These are phyloP conservation scores for Myotis vivesi DNA, from an alignment of 2,797 vertebrate species.

Conservation along the genomic window DNA sequence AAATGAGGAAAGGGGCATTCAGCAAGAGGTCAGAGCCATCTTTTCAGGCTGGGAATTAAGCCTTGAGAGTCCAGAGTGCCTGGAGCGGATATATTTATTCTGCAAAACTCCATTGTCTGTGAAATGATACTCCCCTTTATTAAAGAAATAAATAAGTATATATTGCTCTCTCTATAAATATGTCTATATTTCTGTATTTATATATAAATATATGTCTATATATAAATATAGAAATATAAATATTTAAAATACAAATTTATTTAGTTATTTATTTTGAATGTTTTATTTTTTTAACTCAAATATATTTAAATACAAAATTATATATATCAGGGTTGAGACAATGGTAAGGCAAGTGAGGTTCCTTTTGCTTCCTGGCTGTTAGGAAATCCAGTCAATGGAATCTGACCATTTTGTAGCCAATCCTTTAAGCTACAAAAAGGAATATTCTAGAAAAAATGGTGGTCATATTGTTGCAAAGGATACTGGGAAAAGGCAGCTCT, in stretches of 20 bases:
- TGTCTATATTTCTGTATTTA: not conserved
- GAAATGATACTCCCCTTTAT: not conserved
- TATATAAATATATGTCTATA: not conserved
- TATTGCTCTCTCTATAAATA: not conserved
- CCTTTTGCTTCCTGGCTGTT: not conserved
- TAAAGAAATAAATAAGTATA: not conserved
- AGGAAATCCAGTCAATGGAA: conserved; percentile 6
- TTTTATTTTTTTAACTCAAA: not conserved
- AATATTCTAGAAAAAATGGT: conserved; percentile 1
- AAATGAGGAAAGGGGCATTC: not conserved
- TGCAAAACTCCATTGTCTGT: not conserved
- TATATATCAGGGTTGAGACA: not conserved
- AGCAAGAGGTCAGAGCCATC: not conserved
- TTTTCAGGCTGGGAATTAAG: not conserved
- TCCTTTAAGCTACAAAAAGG: not conserved
- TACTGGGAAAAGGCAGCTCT: not conserved
- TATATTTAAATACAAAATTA: not conserved
- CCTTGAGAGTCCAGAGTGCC: not conserved
- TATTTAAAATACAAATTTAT: not conserved
- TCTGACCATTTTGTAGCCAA: not conserved
- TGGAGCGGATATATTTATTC: not conserved
- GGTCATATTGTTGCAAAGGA: not conserved
- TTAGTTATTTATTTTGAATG: not conserved
- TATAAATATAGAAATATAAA: not conserved
- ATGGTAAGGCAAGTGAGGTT: not conserved